A percentile compares a stretch with the other conserved stretches of the same genome.
phyloP scores from a whole-genome alignment of 2,797 vertebrate genomes.

The Thalassophryne amazonica region DNA sequence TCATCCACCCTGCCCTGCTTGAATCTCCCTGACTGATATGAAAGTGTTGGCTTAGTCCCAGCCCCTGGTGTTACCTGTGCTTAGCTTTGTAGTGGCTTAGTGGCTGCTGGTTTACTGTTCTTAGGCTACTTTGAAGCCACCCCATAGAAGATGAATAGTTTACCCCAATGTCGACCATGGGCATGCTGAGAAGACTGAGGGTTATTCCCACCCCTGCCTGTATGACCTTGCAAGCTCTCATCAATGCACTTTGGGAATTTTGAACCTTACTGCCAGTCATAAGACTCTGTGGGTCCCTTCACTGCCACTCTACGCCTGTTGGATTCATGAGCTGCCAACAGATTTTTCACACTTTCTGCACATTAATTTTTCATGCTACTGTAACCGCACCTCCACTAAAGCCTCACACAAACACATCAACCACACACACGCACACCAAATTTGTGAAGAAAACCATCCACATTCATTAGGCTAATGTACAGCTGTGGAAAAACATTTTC shows the following conservation, averaged over 20 bases:
- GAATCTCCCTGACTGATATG: constrained; percentile 35
- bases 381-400: constrained; percentile 28
- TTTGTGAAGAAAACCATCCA: constrained; percentile 53
- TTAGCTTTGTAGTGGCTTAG: constrained; percentile 12
- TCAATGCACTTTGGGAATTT: constrained; percentile 40
- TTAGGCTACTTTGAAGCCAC: constrained; percentile 50
- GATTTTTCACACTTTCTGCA: constrained; percentile 40
- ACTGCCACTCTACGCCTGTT: constrained; percentile 2
- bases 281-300: constrained; percentile 11
- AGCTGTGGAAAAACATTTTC: constrained; percentile 60
- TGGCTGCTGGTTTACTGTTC: neutral
- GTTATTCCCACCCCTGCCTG: constrained; percentile 53
- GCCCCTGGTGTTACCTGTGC: constrained; percentile 4
- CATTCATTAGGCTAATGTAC: constrained; percentile 79
- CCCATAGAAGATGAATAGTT: constrained; percentile 42
- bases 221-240: constrained; percentile 47
- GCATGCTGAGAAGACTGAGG: constrained; percentile 29
- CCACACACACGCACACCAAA: constrained; percentile 18
- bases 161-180: constrained; percentile 12
- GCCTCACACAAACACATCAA: neutral
- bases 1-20: constrained; percentile 29
- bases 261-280: constrained; percentile 46
- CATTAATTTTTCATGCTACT: constrained; percentile 19
- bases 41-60: constrained; percentile 41
- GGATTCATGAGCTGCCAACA: constrained; percentile 28